These are phyloP conservation scores for Aricia artaxerxes DNA, from an alignment of 2,888 invertebrate species.

Conservation along the genomic window DNA sequence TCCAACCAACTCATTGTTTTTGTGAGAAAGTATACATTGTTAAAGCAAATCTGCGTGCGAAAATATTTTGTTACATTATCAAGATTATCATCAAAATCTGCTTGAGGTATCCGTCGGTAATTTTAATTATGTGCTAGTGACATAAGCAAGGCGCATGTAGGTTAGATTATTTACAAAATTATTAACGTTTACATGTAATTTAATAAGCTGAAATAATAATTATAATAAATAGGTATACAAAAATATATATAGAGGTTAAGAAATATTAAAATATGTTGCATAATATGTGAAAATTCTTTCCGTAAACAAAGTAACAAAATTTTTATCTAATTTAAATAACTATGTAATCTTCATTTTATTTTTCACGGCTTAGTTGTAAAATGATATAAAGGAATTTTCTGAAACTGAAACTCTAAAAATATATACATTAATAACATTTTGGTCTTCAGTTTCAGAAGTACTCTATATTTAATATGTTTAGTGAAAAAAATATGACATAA, in stretches of 20 bases:
- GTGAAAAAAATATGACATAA: no score
- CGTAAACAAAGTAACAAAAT: background rate
- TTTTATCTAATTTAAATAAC: background rate
- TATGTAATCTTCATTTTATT: background rate
- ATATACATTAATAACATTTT: no score
- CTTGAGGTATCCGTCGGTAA: background rate
- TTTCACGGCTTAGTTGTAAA: background rate
- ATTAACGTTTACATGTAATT: no score
- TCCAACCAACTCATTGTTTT: background rate
- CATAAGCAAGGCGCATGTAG: background rate
- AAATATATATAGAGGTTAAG: background rate
- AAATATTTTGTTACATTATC: background rate
- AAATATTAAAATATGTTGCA: background rate
- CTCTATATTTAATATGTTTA: no score
- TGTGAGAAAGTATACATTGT: slow-evolving; percentile 13
- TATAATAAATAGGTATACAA: background rate
- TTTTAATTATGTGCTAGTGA: background rate
- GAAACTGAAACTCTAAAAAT: no score
- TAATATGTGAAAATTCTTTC: background rate
- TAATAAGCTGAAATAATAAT: background rate
- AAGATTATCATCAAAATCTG: background rate
- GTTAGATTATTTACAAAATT: no score
- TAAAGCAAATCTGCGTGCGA: background rate
- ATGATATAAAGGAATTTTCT: background rate
- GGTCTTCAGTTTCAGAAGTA: no score